Base-by-base conservation (phyloP, 2,797 vertebrate species). In the Amblyraja radiata region DNA sequence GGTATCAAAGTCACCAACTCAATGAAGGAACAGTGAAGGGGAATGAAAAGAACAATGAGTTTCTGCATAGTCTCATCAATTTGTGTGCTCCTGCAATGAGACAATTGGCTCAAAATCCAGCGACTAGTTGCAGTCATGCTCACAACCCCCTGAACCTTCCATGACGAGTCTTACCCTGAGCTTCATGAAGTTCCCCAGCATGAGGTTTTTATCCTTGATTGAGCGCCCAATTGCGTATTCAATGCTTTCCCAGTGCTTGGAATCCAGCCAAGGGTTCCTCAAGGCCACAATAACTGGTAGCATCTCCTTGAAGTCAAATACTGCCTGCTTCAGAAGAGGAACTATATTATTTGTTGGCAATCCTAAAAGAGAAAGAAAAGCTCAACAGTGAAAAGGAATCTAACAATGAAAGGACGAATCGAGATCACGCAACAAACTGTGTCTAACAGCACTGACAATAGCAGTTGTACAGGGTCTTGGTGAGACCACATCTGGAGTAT, bases 271-370 rank as follows among this genome's bases (percentile, higher is more conserved):
- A 0, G 95, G 95, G 93, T 96, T 96, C 28, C 95, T 94, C 83
- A 97, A 93, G 39, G 95, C 95, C 16, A 93, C 94, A 83, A 96
- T 95, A 46, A 96, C 93, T 0, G 96, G 95, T 32, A 97, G 93
- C 14, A 94, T 94, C 93, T 95, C 95, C 93, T 95, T 96, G 94
- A 96, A 96, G 78, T 95, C 94, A 58, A 93, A 78, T 88, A 97
- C 94, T 1, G 95, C 95, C 46, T 95, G 94, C 93, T 95, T 96
- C 61, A 96, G 94, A 80, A 91, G 76, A 23, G 78, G 73, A 0
- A 96, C 93, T 86, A 96, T 93, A 76, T 95, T 93, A 84, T 95
- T 96, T 94, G 94, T 95, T 86, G 96, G 96, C 93, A 97, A 94
- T 79, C 95, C 96, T 96, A 83, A 14, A 94, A 94, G 90, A 81